Percentiles rank a stretch among this genome's conserved stretches.
phyloP scores from a whole-genome alignment of 2,113 vertebrate genomes.

The Craseonycteris thonglongyai region DNA sequence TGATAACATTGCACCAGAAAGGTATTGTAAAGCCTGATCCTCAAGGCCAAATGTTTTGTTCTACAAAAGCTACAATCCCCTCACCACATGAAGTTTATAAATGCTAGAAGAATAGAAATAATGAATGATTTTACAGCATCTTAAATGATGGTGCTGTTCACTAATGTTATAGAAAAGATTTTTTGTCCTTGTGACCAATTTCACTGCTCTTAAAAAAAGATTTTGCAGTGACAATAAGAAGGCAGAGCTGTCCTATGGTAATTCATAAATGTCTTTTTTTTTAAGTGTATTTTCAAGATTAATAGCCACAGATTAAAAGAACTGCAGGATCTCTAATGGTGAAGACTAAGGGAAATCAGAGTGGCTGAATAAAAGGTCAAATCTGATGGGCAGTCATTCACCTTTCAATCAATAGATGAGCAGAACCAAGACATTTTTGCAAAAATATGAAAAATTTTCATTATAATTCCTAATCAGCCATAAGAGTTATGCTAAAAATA shows the following conservation, averaged over 20 bases:
- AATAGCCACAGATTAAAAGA: constrained; percentile 17
- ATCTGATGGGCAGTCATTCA: neutral
- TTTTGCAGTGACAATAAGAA: neutral
- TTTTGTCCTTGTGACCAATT: neutral
- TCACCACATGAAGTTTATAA: constrained; percentile 28
- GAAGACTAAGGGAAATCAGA: neutral
- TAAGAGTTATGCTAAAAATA: neutral
- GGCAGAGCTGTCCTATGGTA: neutral
- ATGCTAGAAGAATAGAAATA: constrained; percentile 48
- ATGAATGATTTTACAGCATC: constrained; percentile 42
- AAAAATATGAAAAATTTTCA: neutral
- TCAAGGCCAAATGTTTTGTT: constrained; percentile 61
- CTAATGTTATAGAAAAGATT: constrained; percentile 1
- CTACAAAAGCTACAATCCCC: constrained; percentile 65
- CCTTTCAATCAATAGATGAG: neutral
- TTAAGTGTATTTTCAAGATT: constrained; percentile 8
- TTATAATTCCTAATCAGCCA: neutral
- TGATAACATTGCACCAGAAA: constrained; percentile 56
- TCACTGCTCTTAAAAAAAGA: neutral
- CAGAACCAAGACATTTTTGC: neutral
- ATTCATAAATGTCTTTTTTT: neutral
- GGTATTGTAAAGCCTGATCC: constrained; percentile 59
- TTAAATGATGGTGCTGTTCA: neutral
- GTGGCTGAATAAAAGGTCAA: neutral
- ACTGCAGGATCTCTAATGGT: neutral